Conservation (phyloP, 1,140 invertebrate genomes). For the Drosophila orosa region DNA sequence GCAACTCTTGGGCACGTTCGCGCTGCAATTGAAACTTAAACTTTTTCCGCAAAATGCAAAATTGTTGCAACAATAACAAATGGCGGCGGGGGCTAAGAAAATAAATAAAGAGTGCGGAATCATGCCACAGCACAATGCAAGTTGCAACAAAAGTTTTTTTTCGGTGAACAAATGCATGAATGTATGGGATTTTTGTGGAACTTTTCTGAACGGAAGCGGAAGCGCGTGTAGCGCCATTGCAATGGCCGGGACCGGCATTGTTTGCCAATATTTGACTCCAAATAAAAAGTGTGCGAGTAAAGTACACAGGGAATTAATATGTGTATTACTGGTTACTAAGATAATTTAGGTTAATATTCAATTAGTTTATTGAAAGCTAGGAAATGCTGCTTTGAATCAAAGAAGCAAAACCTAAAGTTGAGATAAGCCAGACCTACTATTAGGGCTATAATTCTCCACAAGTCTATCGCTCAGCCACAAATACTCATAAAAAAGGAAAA, state of each 20-base stretch:
- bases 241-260: constrained; percentile 52
- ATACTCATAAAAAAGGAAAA: neutral
- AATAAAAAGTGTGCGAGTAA: constrained; percentile 24
- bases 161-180: constrained; percentile 26
- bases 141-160: constrained; percentile 76
- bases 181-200: constrained; percentile 53
- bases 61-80: constrained; percentile 69
- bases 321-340: too few relatives aligned
- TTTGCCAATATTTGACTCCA: constrained; percentile 53
- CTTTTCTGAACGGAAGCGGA: constrained; percentile 68
- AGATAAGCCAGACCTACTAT: neutral
- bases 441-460: neutral
- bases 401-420: neutral
- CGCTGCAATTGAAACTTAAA: constrained; percentile 76
- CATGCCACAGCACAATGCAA: constrained; percentile 60
- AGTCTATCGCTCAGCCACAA: neutral
- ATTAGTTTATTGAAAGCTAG: too few relatives aligned
- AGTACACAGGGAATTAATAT: neutral
- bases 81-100: constrained; percentile 54
- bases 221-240: constrained; percentile 70
- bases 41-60: constrained; percentile 68
- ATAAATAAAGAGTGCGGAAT: constrained; percentile 54
- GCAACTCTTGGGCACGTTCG: constrained; percentile 71
- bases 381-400: neutral
- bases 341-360: too few relatives aligned